phyloP scores from a whole-genome alignment of 2,113 vertebrate species.

The Leucopsar rothschildi region DNA sequence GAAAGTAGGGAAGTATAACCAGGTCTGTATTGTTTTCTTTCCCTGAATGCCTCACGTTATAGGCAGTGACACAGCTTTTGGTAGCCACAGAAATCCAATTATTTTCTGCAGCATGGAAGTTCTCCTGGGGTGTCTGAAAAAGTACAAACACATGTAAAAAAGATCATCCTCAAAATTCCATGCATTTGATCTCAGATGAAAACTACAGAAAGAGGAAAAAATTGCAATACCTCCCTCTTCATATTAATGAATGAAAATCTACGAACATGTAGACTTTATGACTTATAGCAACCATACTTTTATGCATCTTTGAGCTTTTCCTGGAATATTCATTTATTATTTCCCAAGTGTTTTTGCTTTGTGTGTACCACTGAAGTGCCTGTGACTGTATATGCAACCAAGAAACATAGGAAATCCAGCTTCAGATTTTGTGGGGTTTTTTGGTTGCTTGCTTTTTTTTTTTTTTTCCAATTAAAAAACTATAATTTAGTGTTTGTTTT shows the following conservation, averaged over 20 bases:
- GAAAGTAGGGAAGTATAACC: background rate
- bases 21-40: background rate
- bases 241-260: background rate
- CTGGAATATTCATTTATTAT: background rate
- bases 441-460: background rate
- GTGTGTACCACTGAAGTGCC: accelerated
- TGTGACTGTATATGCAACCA: background rate
- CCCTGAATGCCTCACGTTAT: background rate
- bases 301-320: background rate
- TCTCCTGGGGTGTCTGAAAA: background rate
- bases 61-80: background rate
- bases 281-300: background rate
- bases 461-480: background rate
- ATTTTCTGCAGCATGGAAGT: background rate
- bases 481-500: background rate
- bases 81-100: background rate
- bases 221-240: background rate
- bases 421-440: accelerated
- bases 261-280: background rate
- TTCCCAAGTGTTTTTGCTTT: background rate
- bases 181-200: background rate
- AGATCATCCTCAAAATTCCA: background rate
- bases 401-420: background rate
- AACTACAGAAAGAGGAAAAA: background rate
- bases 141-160: background rate